Base-by-base conservation (phyloP, 2,113 vertebrate genomes). In the Rhea americana region DNA sequence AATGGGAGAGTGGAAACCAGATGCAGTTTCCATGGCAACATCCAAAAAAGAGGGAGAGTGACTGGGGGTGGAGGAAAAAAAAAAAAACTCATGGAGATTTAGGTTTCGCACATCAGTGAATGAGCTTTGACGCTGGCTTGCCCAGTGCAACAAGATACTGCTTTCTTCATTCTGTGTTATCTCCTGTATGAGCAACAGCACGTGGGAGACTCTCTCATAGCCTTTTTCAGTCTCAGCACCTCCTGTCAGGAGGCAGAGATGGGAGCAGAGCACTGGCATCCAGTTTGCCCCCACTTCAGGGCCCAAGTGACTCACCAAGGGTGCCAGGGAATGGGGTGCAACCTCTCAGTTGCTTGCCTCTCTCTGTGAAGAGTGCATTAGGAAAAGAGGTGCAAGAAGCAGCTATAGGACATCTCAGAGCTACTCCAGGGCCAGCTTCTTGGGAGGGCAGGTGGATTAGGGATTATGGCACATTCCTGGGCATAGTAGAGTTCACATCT, bases 21-120 rank as follows among this genome's bases (percentile, higher is more conserved):
- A 92, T 91, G 82, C 80, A 86, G 98, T 98, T 98, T 97, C 98
- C 94, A 98, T 98, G 96, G 96, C 94, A 98, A 98, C 97, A 4
- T 85, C 93, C 81, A 91, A 96, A 96, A 96, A 97, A 91, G 84
- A 91, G 68, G 72, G 80, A 87, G 80, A 91, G 74, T 92, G 89
- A 85, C 74, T 93, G 93, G 47, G 89, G 89, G 92, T 74, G 68
- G 75, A 66, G 83, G 95, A 62, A 43, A 41, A 16, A 62, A 85
- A 50, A 48, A 20, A 28, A 85, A 55, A n/a, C 65, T 86, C 65
- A 65, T 53, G 90, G 82, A 94, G 89, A 95, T 96, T 97, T 96
- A 66, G 53, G 80, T 94, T 97, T 95, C 12, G 48, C 78, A 89
- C 53, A 90, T 85, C 72, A 87, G 71, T 95, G 95, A 95, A 95